Percentiles rank a stretch among this genome's conserved stretches.
phyloP scores from a whole-genome alignment of 2,888 invertebrate genomes.

The Sympetrum striolatum region DNA sequence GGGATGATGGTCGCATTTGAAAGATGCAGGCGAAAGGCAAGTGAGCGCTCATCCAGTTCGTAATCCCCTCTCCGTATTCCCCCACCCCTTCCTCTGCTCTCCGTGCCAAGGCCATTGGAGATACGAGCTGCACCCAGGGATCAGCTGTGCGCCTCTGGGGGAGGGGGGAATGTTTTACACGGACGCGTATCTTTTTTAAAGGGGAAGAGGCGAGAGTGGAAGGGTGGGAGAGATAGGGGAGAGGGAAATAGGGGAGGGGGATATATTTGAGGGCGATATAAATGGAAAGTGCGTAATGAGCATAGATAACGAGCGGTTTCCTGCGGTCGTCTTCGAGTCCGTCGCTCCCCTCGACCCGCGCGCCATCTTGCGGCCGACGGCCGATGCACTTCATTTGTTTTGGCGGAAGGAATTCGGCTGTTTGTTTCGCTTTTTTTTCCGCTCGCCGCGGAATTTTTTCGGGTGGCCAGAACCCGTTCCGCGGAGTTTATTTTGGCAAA shows the following conservation, averaged over 20 bases:
- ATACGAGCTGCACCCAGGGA: slow-evolving; percentile 22
- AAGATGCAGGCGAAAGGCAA: too few relatives aligned
- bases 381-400: neutral
- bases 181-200: neutral
- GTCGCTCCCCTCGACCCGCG: neutral
- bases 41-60: too few relatives aligned
- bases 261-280: neutral
- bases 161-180: neutral
- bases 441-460: too few relatives aligned
- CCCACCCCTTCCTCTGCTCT: neutral
- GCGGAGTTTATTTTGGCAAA: too few relatives aligned
- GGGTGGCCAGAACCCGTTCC: too few relatives aligned
- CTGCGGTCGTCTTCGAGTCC: neutral
- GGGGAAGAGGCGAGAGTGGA: neutral
- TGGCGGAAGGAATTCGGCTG: too few relatives aligned
- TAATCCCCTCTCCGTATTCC: neutral
- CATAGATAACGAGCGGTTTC: neutral
- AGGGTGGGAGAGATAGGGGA: neutral
- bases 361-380: neutral
- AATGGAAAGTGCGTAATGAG: neutral
- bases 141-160: slow-evolving; percentile 16
- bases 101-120: slow-evolving; percentile 36
- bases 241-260: neutral
- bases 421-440: too few relatives aligned
- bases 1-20: too few relatives aligned